Evolutionary conservation across 2,888 invertebrate genomes (phyloP), one percentile per base, ranked within the genome.

Genomic region (Ophion costatus): DNA sequence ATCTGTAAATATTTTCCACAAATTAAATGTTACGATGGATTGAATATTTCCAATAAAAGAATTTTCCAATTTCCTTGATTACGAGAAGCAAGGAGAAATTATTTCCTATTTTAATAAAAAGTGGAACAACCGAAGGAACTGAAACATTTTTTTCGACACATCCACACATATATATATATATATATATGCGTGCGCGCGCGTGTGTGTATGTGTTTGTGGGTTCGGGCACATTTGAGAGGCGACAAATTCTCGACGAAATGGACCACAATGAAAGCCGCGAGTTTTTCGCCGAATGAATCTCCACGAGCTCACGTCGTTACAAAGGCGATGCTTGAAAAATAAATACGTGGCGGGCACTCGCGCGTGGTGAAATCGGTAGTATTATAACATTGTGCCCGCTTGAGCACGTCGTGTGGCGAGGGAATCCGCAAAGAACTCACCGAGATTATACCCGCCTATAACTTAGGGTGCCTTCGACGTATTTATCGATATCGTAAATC

Each of bases 401-500:
- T 82, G 80, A 81, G 77, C 80, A 29, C 29, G 29, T 29, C 29
- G 29, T 29, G 29, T 3, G 29, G 29, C 29, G 29, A 29, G 83
- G 66, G 29, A 22, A 33, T 61, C 56, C 29, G 56, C 22, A 64
- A 76, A 82, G 82, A 85, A 82, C 70, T 79, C 64, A 51, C 67
- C 75, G 56, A 74, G 73, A 81, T 61, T 82, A 82, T 67, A 70
- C 22, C 24, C 70, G 75, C 70, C 84, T 82, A 85, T 85, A 85
- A 85, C 79, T 85, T 85, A 82, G 76, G 64, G 75, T 76, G 38
- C 59, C 85, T 85, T 80, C 82, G 85, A 85, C 85, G 85, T 85
- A 80, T 86, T 86, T 86, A 86, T 86, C 86, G 85, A 83, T 86
- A 86, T 86, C 85, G 85, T 86, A 86, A 86, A 80, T 82, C 86